A percentile compares a stretch with the other conserved stretches of the same genome.
These are phyloP conservation scores for Philhelius pedissequus DNA, from an alignment of 2,888 invertebrate genomes.

Conservation along the genomic window DNA sequence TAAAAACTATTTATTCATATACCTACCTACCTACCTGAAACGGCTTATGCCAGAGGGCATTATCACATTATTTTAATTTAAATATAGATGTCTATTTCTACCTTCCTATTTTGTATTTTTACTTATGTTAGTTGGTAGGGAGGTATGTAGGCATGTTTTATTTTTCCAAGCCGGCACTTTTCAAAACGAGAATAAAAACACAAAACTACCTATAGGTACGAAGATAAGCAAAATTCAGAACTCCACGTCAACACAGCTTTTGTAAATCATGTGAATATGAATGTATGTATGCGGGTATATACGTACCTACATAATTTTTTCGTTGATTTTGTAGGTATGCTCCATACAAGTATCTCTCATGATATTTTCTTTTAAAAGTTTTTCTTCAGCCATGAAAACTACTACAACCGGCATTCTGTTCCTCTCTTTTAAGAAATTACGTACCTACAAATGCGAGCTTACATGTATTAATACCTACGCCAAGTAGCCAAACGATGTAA, in stretches of 20 bases:
- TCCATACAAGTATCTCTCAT: not conserved
- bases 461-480: not conserved
- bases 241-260: slow-evolving; percentile 15
- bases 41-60: not conserved
- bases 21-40: not conserved
- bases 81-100: not conserved
- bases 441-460: not conserved
- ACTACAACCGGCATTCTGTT: not conserved
- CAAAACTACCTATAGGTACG: not conserved
- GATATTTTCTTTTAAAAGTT: not conserved
- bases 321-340: slow-evolving; percentile 23
- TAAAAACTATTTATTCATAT: not conserved
- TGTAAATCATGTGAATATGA: slow-evolving; percentile 1
- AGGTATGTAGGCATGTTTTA: not conserved
- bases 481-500: slow-evolving; percentile 17
- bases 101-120: not conserved
- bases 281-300: too few species aligned
- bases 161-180: slow-evolving; percentile 9
- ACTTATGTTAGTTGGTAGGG: not conserved
- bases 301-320: not conserved
- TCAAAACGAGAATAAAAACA: not conserved
- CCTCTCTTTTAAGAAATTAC: slow-evolving; percentile 2
- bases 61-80: slow-evolving; percentile 30
- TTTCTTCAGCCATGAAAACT: slow-evolving; percentile 27
- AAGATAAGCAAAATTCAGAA: slow-evolving; percentile 7